These are phyloP conservation scores for Murina feae DNA, from an alignment of 2,113 vertebrate species.

Conservation along the genomic window DNA sequence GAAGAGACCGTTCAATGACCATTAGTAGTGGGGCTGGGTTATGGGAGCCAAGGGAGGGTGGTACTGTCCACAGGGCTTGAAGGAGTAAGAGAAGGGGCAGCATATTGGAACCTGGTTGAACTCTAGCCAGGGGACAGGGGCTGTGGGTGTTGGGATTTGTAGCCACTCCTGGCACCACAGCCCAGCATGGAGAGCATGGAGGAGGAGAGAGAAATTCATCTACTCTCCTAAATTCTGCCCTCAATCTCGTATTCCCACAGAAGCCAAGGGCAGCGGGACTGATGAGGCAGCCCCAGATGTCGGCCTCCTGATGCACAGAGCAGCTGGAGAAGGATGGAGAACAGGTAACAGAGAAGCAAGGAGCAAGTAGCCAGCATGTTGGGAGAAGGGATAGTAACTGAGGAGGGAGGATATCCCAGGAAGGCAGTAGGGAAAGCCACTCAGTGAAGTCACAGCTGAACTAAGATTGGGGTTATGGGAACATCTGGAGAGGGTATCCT, in stretches of 20 bases:
- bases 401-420: neutral
- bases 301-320: neutral
- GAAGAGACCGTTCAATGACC: neutral
- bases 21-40: neutral
- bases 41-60: neutral
- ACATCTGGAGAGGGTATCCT: too few species aligned
- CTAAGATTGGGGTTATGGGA: neutral
- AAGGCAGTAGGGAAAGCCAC: neutral
- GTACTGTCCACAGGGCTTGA: neutral
- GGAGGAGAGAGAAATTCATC: neutral
- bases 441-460: neutral
- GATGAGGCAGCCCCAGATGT: neutral
- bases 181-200: neutral
- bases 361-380: accelerated
- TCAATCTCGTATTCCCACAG: accelerated
- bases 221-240: too few species aligned
- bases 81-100: neutral
- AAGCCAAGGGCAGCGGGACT: too few species aligned
- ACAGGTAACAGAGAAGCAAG: neutral
- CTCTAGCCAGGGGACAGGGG: neutral
- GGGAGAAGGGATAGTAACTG: too few species aligned
- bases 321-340: neutral
- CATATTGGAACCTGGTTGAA: neutral
- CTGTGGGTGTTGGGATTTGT: neutral
- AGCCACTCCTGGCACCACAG: neutral